phyloP scores from a whole-genome alignment of 2,888 invertebrate species.

The Amblyteles armatorius region DNA sequence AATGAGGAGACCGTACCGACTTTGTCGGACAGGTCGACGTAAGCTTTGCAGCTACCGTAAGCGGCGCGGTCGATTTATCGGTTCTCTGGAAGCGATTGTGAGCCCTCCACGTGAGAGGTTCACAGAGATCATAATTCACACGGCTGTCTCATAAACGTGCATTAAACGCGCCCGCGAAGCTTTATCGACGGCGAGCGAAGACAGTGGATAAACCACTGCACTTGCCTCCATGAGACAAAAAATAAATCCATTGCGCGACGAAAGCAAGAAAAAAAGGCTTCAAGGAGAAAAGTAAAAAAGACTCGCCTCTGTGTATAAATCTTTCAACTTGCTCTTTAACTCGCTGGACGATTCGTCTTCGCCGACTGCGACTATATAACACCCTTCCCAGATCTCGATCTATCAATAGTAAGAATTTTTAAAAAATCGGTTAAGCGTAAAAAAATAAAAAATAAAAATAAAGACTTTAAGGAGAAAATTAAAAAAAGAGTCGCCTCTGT shows the following conservation, averaged over 20 bases:
- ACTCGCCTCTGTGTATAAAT: conserved; percentile 3
- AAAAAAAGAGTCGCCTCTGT: not conserved
- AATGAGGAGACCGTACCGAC: not conserved
- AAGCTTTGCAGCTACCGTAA: conserved; percentile 20
- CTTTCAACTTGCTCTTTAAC: conserved; percentile 49
- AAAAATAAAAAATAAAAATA: not conserved
- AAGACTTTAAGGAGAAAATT: not conserved
- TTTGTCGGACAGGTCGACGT: not conserved
- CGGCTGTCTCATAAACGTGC: conserved; percentile 63
- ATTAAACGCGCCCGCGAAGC: conserved; percentile 28
- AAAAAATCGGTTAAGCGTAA: not conserved
- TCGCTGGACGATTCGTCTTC: conserved; percentile 55
- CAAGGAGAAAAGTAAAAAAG: not conserved
- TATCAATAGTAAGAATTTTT: not conserved
- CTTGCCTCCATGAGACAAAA: not conserved
- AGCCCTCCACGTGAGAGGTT: not conserved
- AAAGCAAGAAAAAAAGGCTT: not conserved
- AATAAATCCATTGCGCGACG: not conserved
- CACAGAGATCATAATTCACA: conserved; percentile 56
- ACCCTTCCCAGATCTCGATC: conserved; percentile 23
- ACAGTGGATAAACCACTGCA: conserved; percentile 4
- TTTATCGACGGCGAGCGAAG: conserved; percentile 26
- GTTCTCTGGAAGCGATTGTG: conserved; percentile 32
- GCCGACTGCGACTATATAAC: conserved; percentile 51
- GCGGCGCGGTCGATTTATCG: conserved; percentile 31